Evolutionary conservation across 2,113 vertebrate species (phyloP).

Genomic region (Salvelinus fontinalis): DNA sequence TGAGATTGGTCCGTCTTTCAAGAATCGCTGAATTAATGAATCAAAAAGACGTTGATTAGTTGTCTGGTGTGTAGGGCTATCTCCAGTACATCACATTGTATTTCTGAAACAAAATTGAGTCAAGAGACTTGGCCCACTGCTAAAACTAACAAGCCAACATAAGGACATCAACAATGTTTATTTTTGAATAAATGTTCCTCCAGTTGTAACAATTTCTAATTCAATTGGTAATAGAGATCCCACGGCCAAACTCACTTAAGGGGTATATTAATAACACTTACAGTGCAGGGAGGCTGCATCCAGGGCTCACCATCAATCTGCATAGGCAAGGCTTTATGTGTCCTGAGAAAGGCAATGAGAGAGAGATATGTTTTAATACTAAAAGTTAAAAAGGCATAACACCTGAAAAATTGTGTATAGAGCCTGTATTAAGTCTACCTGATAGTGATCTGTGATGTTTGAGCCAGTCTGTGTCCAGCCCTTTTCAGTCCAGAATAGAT

Average conservation of each 20-base stretch:
- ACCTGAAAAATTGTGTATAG: no score
- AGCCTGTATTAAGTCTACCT: slow-evolving; percentile 60
- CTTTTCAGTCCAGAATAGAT: slow-evolving; percentile 89
- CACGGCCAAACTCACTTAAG: no score
- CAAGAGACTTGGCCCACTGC: no score
- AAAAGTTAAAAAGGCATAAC: background rate
- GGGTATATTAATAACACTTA: slow-evolving; percentile 58
- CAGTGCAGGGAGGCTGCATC: slow-evolving; percentile 90
- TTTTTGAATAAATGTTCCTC: no score
- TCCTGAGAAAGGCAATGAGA: slow-evolving; percentile 64
- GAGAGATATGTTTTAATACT: slow-evolving; percentile 1
- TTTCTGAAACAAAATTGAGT: background rate
- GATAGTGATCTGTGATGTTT: slow-evolving; percentile 84
- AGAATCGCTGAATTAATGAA: no score
- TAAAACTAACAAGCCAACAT: no score
- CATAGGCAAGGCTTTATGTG: slow-evolving; percentile 86
- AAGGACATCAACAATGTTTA: no score
- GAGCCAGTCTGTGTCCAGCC: slow-evolving; percentile 82
- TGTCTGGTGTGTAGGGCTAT: background rate
- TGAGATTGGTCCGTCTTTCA: no score
- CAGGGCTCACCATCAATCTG: slow-evolving; percentile 92
- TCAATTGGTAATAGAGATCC: no score
- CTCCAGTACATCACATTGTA: no score
- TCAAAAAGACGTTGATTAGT: no score
- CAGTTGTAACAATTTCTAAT: no score